Evolutionary conservation across 2,888 invertebrate species (phyloP), one percentile per base, ranked within the genome.

Genomic region (Tethea ocularis): DNA sequence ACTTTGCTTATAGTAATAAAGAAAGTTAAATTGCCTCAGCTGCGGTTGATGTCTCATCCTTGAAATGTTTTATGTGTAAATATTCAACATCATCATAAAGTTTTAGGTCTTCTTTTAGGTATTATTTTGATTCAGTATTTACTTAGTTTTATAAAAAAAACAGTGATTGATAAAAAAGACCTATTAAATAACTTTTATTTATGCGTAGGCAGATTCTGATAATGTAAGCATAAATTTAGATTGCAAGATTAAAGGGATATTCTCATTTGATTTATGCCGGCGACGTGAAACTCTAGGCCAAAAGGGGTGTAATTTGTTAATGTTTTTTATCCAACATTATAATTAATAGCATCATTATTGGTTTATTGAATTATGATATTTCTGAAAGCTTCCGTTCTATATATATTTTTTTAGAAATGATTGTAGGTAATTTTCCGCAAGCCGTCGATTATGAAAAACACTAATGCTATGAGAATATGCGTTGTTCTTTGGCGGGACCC

Each of bases 1-100:
- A 53, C 61, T 63, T 63, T 66, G 60, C 63, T 62, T 60, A 59
- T 63, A 61, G 24, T 65, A 64, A 61, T 61, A 62, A 62, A 64
- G 58, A 62, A 65, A 68, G 68, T 23, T 24, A 26, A 52, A 52
- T 52, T 52, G 52, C 52, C n/a, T 24, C 52, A 52, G 26, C 20
- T 20, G 2, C 46, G 10, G 46, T 46, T 46, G 46, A 20, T 46
- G 38, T 46, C 8, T 17, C 41, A 41, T 46, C n/a, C 10, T 20
- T 20, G 46, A 46, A 46, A 20, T 46, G 4, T 46, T 20, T 46
- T 46, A 46, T 46, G 8, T 46, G 15, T 46, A 20, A 20, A 20
- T 8, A 41, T 17, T 10, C 24, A 24, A 24, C 6, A 29, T 7
- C 29, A 7, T 7, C 29, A 29, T 29, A 29, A 7, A 7, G 7